Percentiles rank a stretch among this genome's conserved stretches.
Conservation (phyloP, 64 coral and sea anemone species). For the Stichodactyla mertensii region DNA sequence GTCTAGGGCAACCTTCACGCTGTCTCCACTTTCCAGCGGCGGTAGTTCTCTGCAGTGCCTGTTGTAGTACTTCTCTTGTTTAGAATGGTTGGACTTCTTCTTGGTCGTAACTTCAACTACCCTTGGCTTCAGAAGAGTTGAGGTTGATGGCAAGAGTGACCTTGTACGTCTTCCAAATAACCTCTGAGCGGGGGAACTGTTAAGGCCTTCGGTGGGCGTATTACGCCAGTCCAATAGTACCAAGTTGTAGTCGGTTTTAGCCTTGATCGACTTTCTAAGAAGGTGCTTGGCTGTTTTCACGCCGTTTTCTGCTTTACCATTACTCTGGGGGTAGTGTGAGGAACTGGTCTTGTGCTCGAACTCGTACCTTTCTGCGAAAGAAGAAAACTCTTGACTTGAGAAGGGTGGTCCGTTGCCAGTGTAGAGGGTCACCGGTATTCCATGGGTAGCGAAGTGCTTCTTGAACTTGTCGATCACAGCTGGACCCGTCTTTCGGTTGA, state of each 20-base stretch:
- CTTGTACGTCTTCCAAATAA: not conserved
- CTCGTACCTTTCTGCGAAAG: too few relatives aligned
- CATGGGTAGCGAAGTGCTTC: too few relatives aligned
- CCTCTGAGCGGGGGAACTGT: not conserved
- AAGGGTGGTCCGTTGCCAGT: too few relatives aligned
- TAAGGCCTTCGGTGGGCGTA: not conserved
- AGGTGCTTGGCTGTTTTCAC: not conserved
- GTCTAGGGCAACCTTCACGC: conserved; percentile 39
- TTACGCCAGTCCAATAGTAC: not conserved
- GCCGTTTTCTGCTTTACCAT: conserved; percentile 29
- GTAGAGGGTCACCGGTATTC: too few relatives aligned
- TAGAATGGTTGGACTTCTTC: not conserved
- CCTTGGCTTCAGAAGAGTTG: too few relatives aligned
- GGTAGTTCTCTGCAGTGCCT: not conserved
- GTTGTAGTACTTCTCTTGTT: conserved; percentile 26
- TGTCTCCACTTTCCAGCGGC: conserved; percentile 1
- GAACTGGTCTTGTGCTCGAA: conserved; percentile 26
- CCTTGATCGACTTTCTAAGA: not conserved
- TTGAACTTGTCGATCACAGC: too few relatives aligned
- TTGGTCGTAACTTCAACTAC: not conserved
- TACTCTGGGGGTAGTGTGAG: conserved; percentile 32
- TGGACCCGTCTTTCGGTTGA: too few relatives aligned
- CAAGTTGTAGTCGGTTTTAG: not conserved
- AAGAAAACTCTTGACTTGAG: too few relatives aligned
- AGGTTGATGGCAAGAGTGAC: not conserved